Evolutionary conservation across 2,113 vertebrate genomes (phyloP).

Genomic region (Neoarius graeffei): DNA sequence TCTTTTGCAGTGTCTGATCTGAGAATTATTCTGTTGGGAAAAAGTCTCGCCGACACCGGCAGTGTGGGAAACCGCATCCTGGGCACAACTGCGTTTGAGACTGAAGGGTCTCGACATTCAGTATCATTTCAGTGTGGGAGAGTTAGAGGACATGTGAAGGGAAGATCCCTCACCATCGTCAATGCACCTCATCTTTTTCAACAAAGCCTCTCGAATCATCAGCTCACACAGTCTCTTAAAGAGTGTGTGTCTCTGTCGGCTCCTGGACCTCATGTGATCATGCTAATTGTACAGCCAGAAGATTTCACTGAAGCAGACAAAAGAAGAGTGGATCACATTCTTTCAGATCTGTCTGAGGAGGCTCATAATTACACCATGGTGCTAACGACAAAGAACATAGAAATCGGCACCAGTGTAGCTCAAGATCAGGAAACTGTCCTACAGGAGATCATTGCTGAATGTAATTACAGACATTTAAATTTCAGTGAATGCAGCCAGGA

Average conservation of each 20-base stretch:
- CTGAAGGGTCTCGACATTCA: conserved; percentile 3
- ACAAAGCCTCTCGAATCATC: background rate
- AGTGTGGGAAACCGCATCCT: conserved; percentile 29
- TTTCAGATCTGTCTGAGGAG: background rate
- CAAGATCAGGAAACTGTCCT: background rate
- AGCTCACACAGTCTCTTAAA: background rate
- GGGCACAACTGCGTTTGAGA: background rate
- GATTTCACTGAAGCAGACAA: conserved; percentile 11
- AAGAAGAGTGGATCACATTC: background rate
- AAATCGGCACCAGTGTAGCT: background rate
- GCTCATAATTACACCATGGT: background rate
- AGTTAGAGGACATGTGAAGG: background rate
- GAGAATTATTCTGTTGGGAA: conserved; percentile 40
- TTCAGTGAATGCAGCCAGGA: background rate
- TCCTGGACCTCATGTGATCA: conserved; percentile 31
- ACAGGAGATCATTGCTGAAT: background rate
- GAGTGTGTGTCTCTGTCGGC: conserved; percentile 24
- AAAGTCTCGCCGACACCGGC: conserved; percentile 7
- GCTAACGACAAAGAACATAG: background rate
- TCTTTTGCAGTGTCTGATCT: conserved; percentile 19
- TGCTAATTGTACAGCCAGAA: background rate
- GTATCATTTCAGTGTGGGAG: background rate
- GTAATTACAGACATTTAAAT: conserved; percentile 3
- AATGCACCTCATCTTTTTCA: conserved; percentile 20
- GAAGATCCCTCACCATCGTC: conserved; percentile 21